Evolutionary conservation across 2,113 vertebrate species (phyloP).

Genomic region (Myocastor coypus): DNA sequence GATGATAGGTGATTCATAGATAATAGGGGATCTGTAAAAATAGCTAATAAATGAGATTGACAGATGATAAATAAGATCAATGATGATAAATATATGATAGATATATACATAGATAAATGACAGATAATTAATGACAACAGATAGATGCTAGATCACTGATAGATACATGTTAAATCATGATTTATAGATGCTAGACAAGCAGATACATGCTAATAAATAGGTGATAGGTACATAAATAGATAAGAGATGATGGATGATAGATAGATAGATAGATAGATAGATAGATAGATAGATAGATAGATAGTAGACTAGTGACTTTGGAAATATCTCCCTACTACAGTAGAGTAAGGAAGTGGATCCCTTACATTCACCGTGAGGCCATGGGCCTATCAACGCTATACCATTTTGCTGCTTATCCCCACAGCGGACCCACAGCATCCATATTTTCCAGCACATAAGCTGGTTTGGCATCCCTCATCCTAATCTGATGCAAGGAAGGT

Average conservation of each 20-base stretch:
- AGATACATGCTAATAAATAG: neutral
- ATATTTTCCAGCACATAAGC: neutral
- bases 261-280: neutral
- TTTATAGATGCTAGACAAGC: neutral
- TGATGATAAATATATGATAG: neutral
- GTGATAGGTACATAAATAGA: neutral
- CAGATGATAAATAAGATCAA: neutral
- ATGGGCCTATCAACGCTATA: neutral
- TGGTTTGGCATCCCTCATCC: neutral
- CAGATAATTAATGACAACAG: neutral
- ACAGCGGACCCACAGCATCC: neutral
- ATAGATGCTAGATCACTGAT: neutral
- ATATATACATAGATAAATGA: neutral
- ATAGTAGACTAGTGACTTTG: neutral
- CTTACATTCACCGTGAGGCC: neutral
- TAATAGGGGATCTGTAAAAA: too few species aligned
- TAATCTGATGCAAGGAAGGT: neutral
- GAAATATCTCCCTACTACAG: neutral
- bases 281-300: neutral
- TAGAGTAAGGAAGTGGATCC: neutral
- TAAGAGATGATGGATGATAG: neutral
- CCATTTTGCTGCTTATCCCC: neutral
- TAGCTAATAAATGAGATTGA: neutral
- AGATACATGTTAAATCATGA: neutral
- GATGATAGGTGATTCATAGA: neutral